Base-by-base conservation (phyloP, 2,797 vertebrate species). In the Schizothorax lantsangensis region DNA sequence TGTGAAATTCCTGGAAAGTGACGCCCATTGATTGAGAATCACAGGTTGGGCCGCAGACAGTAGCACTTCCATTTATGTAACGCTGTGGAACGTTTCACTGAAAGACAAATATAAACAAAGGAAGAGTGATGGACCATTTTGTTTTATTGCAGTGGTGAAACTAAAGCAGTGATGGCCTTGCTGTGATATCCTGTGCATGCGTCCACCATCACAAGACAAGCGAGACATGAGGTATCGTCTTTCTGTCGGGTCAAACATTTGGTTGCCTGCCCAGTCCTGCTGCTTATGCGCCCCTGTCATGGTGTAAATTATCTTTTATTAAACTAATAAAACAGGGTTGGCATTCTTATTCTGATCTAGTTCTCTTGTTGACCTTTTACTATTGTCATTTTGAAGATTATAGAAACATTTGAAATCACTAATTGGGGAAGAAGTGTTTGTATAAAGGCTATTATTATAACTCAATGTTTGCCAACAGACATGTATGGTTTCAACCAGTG, bases 1-100 rank as follows among this genome's bases (percentile, higher is more conserved):
- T 75, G 85, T 88, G 86, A 89, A 80, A 91, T 92, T 88, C 85
- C 88, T 89, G 38, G 33, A 64, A 81, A 81, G 57, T 85, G 89
- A 86, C 87, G 69, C 74, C 36, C 72, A 45, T 57, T 89, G 88
- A 90, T 86, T 84, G 88, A 84, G 83, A 77, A 71, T 79, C 21
- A 83, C 82, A 88, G 79, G 75, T 88, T 89, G 83, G 38, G 72
- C 36, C 17, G 38, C 69, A 83, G 33, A 73, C 72, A 87, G 43
- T 14, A 43, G 66, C 36, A n/a, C 43, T 30, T 11, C 74, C 85
- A 83, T 83, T 80, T 86, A 86, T 80, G 89, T 36, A 54, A 74
- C 40, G 6, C 38, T 59, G 8, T 81, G 62, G 19, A 85, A 30
- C 49, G 36, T 68, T 79, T 54, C 80, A 49, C 62, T 45, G 40